A percentile compares a stretch with the other conserved stretches of the same genome.
These are phyloP conservation scores for Gallirallus australis DNA, from an alignment of 2,797 vertebrate genomes.

Conservation along the genomic window DNA sequence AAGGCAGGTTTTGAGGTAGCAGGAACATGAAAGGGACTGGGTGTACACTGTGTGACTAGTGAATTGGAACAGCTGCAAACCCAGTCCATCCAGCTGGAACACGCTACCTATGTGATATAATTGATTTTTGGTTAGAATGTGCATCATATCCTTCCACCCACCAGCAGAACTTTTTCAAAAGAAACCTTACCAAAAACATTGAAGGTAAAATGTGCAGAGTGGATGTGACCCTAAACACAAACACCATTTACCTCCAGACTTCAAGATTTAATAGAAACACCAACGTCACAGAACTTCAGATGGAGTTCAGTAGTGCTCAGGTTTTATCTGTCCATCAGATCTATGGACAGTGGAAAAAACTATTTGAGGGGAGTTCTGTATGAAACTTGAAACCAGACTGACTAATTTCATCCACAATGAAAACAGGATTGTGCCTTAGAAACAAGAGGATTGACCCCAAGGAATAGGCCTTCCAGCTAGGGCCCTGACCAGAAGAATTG, in stretches of 20 bases:
- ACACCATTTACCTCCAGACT: background rate
- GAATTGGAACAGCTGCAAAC: background rate
- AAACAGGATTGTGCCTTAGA: background rate
- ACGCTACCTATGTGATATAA: background rate
- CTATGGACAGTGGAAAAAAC: accelerated
- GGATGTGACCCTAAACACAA: background rate
- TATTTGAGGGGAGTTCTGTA: background rate
- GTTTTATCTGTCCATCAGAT: background rate
- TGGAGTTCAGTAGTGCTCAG: too few species aligned
- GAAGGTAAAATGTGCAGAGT: background rate
- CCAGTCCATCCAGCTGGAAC: background rate
- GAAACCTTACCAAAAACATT: background rate
- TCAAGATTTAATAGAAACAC: background rate
- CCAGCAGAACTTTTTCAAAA: background rate
- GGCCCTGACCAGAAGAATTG: background rate
- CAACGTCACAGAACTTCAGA: background rate
- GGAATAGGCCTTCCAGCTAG: background rate
- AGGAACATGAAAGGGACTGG: background rate
- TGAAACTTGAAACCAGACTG: background rate
- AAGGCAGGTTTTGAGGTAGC: background rate
- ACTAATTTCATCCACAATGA: background rate
- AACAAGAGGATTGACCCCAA: background rate
- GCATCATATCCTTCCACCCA: background rate
- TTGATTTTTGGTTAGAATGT: background rate
- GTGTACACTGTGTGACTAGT: background rate